Base-by-base conservation (phyloP, 1,140 invertebrate species). In the Adelges cooleyi region DNA sequence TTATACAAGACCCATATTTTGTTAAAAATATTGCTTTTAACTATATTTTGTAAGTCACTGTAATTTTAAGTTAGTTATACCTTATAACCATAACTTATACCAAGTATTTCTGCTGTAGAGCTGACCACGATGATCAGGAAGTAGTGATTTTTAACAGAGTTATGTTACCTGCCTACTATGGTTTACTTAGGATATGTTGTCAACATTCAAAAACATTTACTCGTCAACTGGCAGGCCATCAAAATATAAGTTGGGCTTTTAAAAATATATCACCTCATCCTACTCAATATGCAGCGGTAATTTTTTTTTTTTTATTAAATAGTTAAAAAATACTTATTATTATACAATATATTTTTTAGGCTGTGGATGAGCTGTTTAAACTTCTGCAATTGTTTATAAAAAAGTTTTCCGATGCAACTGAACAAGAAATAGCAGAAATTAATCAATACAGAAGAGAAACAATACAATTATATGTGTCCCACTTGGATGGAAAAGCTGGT, bases 231-330 rank as follows among this genome's bases (percentile, higher is more conserved):
- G 89, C 90, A 1, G 84, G 84, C 68, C 92, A 96, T 80, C 92
- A 95, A 77, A 95, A 96, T 77, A 84, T 95, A 42, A 89, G 92
- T 72, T 96, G 92, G 92, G 92, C 92, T 50, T 95, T 95, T 75
- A 90, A 94, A 72, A 95, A 95, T 73, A 95, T 96, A 59, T 92
- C 90, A 18, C 90, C 90, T 15, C 91, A 93, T 78, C 89, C 90
- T 17, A 90, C 89, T 23, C 90, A 95, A 71, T 96, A 96, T 77
- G 84, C 87, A 40, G 82, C 82, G 20, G 85, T 86, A 75, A 79
- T 77, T 75, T 40, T 38, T 18, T 51, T 17, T 5, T 10, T 42
- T 42, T 25, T 23, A 42, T 5, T 11, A 13, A 42, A 36, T 9
- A 1, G 18, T 22, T 2, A 18, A 38, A n/a, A n/a, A n/a, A n/a